Conservation (phyloP, 2,797 vertebrate genomes). For the Coregonus suidteri region DNA sequence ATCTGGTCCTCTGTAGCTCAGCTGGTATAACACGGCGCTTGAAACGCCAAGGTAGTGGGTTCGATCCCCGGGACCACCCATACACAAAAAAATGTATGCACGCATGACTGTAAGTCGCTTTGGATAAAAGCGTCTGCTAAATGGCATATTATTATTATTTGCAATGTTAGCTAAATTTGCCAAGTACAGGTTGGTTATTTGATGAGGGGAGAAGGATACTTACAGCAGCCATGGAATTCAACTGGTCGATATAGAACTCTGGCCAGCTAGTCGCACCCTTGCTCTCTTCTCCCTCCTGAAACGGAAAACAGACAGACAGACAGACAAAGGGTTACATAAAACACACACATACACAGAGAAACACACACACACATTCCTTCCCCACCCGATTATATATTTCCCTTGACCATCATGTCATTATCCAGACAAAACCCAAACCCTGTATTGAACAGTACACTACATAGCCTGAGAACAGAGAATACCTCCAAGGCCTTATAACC, state of each 20-base stretch:
- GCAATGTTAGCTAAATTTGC: background rate
- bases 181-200: background rate
- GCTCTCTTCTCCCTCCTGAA: conserved; percentile 97
- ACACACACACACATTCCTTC: conserved; percentile 31
- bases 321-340: conserved; percentile 8
- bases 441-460: no score
- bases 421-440: no score
- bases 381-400: background rate
- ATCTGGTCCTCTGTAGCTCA: background rate
- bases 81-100: no score
- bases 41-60: no score
- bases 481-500: no score
- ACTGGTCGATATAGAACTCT: conserved; percentile 97
- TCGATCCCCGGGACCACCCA: no score
- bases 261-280: conserved; percentile 99
- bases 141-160: no score
- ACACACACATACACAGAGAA: conserved; percentile 30
- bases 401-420: no score
- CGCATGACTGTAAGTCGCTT: no score
- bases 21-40: no score
- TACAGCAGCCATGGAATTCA: conserved; percentile 98
- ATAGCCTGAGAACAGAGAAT: no score
- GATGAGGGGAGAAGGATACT: conserved; percentile 67
- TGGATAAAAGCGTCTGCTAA: no score
- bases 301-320: background rate